Base-by-base conservation (phyloP, 1,140 invertebrate species). In the Tyrophagus putrescentiae region DNA sequence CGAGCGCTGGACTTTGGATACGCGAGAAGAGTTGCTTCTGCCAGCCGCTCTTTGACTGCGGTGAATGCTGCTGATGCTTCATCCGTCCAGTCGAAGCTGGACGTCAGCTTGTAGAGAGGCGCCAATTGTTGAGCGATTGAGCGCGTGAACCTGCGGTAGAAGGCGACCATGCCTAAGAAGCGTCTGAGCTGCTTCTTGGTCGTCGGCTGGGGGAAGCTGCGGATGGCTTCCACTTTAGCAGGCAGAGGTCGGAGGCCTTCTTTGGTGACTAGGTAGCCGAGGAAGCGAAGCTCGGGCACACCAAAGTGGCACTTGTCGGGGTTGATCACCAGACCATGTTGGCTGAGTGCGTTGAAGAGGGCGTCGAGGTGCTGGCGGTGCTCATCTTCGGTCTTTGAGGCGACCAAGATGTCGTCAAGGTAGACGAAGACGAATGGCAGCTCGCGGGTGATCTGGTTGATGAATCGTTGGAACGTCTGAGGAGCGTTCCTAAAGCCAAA, bases 151-250 rank as follows among this genome's bases (percentile, higher is more conserved):
- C 56, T 3, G 16, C 63, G 44, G n/a, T 58, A 65, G 28, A 44
- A 68, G 23, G 36, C 59, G n/a, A 61, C 16, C 4, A 72, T 70
- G 0, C 70, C 74, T 3, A 76, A 45, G 61, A 75, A 76, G 7
- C 67, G 54, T 27, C 71, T 57, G 3, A 69, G 58, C 41, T 68
- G 60, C 25, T 65, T 61, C 16, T 71, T 57, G 9, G 60, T 67
- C n/a, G 62, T 58, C 5, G 72, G 70, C 61, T 62, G 54, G 7
- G 65, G 65, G 60, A 68, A 72, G 0, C 69, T 45, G 16, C 28
- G 48, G 34, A 76, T 72, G 3, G 72, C 70, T 21, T 52, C 32
- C 9, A 58, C 52, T 1, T 61, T 54, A 1, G 25, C 53, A 28
- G 25, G 33, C 1, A 50, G 32, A 18, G 53, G 58, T 0, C 5